Base-by-base conservation (phyloP, 2,888 invertebrate genomes). In the Archips xylosteana region DNA sequence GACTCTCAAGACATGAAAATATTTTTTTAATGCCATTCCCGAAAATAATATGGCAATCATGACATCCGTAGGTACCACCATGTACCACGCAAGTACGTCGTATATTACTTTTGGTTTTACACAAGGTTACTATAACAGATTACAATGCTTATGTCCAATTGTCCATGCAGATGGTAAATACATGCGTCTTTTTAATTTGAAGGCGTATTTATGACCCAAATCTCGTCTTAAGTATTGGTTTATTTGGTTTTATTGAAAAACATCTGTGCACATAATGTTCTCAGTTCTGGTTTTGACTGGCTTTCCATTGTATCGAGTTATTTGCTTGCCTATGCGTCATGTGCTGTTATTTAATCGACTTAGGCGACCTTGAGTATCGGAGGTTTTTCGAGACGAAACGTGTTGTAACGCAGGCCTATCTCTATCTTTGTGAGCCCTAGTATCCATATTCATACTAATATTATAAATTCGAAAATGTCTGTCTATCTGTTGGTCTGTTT, bases 181-280 rank as follows among this genome's bases (percentile, higher is more conserved):
- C 45, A 63, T 63, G 23, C 23, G 63, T 12, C 63, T n/a, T 47
- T 47, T 51, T 5, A 34, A 34, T 34, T 63, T 45, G 1, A 2
- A 3, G 4, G 59, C 32, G 59, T 45, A n/a, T n/a, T 15, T 39
- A 54, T 71, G 71, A 61, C 66, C 66, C 54, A 66, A 62, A 67
- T 71, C 45, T 62, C 23, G 12, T 47, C 15, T 66, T 23, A 47
- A 4, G 3, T 54, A 47, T 34, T n/a, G 23, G 39, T n/a, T 68
- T 63, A 13, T n/a, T 51, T 9, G 23, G 39, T n/a, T 68, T 63
- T 15, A 23, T 51, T 9, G 23, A 4, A 3, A 32, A 10, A 36
- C 72, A 72, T 34, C 62, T 72, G 72, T 47, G 45, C n/a, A 62
- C 1, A 72, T 47, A 54, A 12, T 36, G 36, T 36, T 65, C 13